Base-by-base conservation (phyloP, 2,888 invertebrate genomes). In the Fissipunctia ypsillon region DNA sequence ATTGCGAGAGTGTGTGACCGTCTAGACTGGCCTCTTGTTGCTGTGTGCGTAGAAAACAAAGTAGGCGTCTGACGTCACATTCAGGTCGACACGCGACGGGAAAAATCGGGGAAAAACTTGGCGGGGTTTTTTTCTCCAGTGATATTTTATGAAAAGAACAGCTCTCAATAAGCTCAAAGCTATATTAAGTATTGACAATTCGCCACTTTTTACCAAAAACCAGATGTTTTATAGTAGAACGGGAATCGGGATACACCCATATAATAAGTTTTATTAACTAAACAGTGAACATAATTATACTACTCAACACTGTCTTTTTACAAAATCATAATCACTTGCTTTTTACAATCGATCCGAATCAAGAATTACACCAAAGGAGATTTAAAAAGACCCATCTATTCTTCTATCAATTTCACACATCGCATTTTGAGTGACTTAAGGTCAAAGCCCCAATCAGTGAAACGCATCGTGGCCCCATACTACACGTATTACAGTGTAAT, bases 381-480 rank as follows among this genome's bases (percentile, higher is more conserved):
- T 48, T n/a, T 60, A 35, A 70, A 65, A 43, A 35, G 4, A 67
- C n/a, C 12, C 38, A 41, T 59, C 25, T 38, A 31, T 59, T 35
- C 59, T 60, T 63, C 50, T 48, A 65, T 66, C 35, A 68, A 82
- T 67, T 78, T 67, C 52, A 79, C 73, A 64, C 63, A 78, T 61
- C 60, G 43, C 25, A 72, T 66, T 73, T 76, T 78, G 82, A 83
- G 63, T 78, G 76, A 68, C 78, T 31, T 85, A 76, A 78, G 85
- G 86, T 86, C 86, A 87, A 87, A 88, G 84, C 57, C 75, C 78
- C 69, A 84, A 87, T 85, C 78, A 80, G 48, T 81, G 85, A 81
- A 89, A 91, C 89, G 93, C 87, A 87, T 90, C 89, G 88, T 89
- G 88, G 87, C 87, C 84, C 63, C 80, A 71, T 69, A 73, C 84